A percentile compares a stretch with the other conserved stretches of the same genome.
phyloP scores from a whole-genome alignment of 2,797 vertebrate genomes.

The Tokudaia tokunoshimensis region DNA sequence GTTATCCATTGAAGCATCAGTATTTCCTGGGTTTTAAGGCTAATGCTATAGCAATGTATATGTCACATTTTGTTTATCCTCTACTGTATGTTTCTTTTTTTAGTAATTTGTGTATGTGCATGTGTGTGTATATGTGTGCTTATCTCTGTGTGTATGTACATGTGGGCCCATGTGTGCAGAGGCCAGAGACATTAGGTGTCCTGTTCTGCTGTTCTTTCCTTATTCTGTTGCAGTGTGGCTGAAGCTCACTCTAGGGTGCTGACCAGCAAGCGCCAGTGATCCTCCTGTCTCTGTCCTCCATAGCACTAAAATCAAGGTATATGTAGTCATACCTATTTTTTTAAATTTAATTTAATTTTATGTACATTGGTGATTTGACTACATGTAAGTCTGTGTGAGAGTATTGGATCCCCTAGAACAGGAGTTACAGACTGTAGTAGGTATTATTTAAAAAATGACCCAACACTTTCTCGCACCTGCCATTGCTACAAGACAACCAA shows the following conservation, averaged over 20 bases:
- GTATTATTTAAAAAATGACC: too few relatives aligned
- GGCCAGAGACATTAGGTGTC: neutral
- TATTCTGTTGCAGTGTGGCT: neutral
- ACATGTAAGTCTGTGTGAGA: neutral
- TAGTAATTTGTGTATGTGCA: neutral
- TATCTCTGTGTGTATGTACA: neutral
- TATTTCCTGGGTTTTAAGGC: conserved; percentile 21
- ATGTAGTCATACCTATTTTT: neutral
- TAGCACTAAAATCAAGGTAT: neutral
- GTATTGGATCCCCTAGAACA: neutral
- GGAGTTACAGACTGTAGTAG: neutral
- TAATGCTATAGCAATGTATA: neutral
- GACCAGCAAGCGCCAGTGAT: neutral
- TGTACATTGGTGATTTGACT: neutral
- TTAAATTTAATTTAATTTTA: neutral
- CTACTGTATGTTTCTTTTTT: neutral
- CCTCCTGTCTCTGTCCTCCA: neutral
- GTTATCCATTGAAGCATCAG: neutral
- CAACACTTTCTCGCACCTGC: too few relatives aligned
- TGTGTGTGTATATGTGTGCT: neutral
- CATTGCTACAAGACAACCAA: too few relatives aligned
- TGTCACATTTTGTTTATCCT: conserved; percentile 10
- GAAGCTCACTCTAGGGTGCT: neutral
- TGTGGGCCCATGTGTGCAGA: neutral
- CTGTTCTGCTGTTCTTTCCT: neutral